phyloP scores from a whole-genome alignment of 2,113 vertebrate genomes.

The Grantiella picta region DNA sequence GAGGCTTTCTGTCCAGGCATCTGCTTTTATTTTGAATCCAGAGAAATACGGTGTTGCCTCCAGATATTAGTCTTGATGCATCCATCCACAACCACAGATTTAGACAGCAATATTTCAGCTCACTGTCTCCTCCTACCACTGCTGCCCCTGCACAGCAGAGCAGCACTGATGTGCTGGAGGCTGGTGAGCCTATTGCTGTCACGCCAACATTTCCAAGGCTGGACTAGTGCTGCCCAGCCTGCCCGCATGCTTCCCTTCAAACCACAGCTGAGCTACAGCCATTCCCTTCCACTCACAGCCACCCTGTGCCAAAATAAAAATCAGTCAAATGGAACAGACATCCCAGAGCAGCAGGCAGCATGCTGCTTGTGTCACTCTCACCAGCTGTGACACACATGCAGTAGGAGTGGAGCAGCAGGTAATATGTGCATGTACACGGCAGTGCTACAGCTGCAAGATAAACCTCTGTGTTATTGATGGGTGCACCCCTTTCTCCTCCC shows the following conservation, averaged over 20 bases:
- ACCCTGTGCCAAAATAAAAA: conserved; percentile 29
- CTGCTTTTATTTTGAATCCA: not conserved
- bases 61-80: not conserved
- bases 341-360: not conserved
- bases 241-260: not conserved
- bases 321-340: not conserved
- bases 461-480: not conserved
- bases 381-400: conserved; percentile 17
- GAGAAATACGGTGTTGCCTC: not conserved
- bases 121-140: not conserved
- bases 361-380: conserved; percentile 8
- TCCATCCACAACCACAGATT: not conserved
- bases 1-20: not conserved
- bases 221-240: not conserved
- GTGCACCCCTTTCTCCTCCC: not conserved
- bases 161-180: not conserved
- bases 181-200: not conserved
- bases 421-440: fast-evolving
- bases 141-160: fast-evolving
- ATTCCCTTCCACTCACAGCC: not conserved
- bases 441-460: not conserved
- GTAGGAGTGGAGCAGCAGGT: not conserved
- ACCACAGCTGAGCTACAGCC: not conserved
- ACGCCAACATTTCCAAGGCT: not conserved
- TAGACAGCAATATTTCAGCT: not conserved